A percentile compares a stretch with the other conserved stretches of the same genome.
These are phyloP conservation scores for Drosophila percnosoma DNA, from an alignment of 2,888 invertebrate species.

Conservation along the genomic window DNA sequence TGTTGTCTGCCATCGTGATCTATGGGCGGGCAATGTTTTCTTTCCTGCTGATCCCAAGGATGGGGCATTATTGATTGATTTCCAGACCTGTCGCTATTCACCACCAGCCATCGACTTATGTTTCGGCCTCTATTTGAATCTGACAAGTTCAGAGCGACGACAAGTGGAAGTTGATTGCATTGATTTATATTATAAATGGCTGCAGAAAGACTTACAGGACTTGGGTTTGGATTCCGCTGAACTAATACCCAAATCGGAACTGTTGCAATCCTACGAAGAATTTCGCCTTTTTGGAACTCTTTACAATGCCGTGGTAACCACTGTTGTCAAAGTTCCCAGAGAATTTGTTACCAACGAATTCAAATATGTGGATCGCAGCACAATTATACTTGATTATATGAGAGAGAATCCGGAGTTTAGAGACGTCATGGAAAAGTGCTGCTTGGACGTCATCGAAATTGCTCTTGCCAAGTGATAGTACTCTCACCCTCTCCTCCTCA, in stretches of 20 bases:
- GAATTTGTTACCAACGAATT: constrained; percentile 69
- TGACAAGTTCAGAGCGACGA: constrained; percentile 35
- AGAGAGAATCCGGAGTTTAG: constrained; percentile 46
- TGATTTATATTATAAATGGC: constrained; percentile 68
- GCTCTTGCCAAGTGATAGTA: constrained; percentile 36
- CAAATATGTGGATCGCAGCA: constrained; percentile 65
- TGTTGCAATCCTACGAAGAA: constrained; percentile 72
- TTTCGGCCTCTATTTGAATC: constrained; percentile 79
- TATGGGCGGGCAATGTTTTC: constrained; percentile 83
- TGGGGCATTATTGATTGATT: constrained; percentile 80
- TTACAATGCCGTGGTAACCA: constrained; percentile 68
- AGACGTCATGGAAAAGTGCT: constrained; percentile 48
- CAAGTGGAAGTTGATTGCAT: constrained; percentile 57
- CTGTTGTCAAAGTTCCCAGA: constrained; percentile 71
- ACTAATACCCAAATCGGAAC: constrained; percentile 49
- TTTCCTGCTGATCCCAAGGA: constrained; percentile 43
- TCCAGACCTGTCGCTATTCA: constrained; percentile 81
- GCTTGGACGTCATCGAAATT: constrained; percentile 54
- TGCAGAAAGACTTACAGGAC: constrained; percentile 72
- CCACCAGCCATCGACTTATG: constrained; percentile 82
- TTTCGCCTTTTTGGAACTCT: constrained; percentile 70
- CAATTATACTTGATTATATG: constrained; percentile 49
- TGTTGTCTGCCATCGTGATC: constrained; percentile 85
- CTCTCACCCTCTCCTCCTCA: not conserved
- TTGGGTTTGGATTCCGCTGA: constrained; percentile 62